phyloP scores from a whole-genome alignment of 2,113 vertebrate genomes.

The Hippocampus barbouri region DNA sequence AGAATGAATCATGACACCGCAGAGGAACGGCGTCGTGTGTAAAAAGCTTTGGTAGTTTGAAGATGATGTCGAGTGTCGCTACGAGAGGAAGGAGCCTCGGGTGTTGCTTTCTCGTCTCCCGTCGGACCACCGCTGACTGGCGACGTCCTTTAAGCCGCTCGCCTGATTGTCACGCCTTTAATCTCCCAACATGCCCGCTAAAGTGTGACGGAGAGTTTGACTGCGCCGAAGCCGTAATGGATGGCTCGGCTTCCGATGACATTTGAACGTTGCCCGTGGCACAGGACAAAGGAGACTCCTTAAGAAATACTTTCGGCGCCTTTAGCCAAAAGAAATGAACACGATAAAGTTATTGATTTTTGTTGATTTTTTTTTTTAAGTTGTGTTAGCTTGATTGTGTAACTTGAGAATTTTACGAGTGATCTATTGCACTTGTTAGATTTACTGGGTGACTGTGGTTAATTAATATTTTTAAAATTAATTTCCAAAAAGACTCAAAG shows the following conservation, averaged over 20 bases:
- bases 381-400: no score
- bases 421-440: no score
- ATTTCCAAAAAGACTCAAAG: no score
- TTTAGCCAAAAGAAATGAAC: not conserved
- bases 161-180: constrained; percentile 45
- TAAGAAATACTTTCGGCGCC: not conserved
- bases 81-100: not conserved
- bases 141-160: constrained; percentile 34
- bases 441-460: no score
- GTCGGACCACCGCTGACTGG: constrained; percentile 23
- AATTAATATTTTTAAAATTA: no score
- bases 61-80: not conserved
- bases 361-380: not conserved
- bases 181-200: constrained; percentile 54
- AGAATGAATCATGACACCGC: not conserved
- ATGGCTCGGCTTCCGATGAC: constrained; percentile 62
- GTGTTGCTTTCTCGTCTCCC: constrained; percentile 15
- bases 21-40: not conserved
- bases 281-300: constrained; percentile 15
- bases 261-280: constrained; percentile 32
- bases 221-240: constrained; percentile 44
- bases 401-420: no score
- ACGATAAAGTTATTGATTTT: no score
- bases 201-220: constrained; percentile 46
- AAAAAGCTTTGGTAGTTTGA: not conserved